Percentiles rank a stretch among this genome's conserved stretches.
These are phyloP conservation scores for Cremastinae sp. DNA, from an alignment of 2,888 invertebrate genomes.

Conservation along the genomic window DNA sequence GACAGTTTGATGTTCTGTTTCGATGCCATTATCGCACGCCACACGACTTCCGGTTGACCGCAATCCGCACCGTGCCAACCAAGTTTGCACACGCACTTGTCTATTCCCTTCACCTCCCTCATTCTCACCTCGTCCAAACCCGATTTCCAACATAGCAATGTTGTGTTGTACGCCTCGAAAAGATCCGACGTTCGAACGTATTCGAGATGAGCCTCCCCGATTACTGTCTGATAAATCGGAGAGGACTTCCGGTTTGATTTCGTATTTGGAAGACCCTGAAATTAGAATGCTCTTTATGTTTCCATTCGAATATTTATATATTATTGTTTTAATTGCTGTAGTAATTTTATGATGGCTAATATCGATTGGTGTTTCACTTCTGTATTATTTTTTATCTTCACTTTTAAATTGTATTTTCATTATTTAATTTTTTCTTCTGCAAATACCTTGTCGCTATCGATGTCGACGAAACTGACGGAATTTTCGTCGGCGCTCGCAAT, in stretches of 20 bases:
- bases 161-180: constrained; percentile 73
- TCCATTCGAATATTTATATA: neutral
- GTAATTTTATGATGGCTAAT: too few relatives aligned
- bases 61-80: constrained; percentile 86
- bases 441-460: constrained; percentile 63
- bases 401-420: too few relatives aligned
- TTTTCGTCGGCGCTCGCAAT: constrained; percentile 66
- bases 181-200: constrained; percentile 72
- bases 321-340: neutral
- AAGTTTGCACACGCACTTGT: constrained; percentile 82
- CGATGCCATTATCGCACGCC: constrained; percentile 84
- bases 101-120: constrained; percentile 69
- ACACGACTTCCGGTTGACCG: constrained; percentile 85
- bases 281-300: neutral
- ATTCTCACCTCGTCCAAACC: constrained; percentile 73
- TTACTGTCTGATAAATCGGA: constrained; percentile 70
- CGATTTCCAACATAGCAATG: constrained; percentile 73
- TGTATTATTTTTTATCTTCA: too few relatives aligned
- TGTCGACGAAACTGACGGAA: constrained; percentile 76
- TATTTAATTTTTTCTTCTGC: neutral
- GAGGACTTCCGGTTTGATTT: constrained; percentile 61
- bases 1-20: constrained; percentile 80
- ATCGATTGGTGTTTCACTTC: neutral
- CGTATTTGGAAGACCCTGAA: constrained; percentile 63
- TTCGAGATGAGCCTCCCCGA: constrained; percentile 69